These are phyloP conservation scores for Callaeas wilsoni DNA, from an alignment of 2,113 vertebrate genomes.

Conservation along the genomic window DNA sequence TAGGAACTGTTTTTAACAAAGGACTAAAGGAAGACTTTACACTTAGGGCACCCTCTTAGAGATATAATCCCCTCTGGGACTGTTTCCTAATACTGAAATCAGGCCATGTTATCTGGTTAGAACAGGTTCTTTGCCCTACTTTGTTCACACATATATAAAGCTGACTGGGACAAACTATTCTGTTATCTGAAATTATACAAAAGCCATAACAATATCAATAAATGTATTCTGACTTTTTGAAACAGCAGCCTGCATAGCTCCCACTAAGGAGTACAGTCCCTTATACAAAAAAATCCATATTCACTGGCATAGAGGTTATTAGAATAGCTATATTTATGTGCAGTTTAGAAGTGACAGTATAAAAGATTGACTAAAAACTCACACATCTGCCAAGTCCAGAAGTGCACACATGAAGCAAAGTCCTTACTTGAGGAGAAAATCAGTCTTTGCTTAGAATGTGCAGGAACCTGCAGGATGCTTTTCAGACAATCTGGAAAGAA, in stretches of 20 bases:
- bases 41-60: not conserved
- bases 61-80: not conserved
- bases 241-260: not conserved
- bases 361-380: not conserved
- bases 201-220: not conserved
- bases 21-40: not conserved
- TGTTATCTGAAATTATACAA: not conserved
- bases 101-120: not conserved
- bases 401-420: not conserved
- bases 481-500: conserved; percentile 6
- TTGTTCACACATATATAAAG: not conserved
- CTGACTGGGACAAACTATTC: not conserved
- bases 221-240: not conserved
- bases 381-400: not conserved
- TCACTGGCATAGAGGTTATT: not conserved
- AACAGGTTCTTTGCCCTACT: not conserved
- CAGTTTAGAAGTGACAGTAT: not conserved
- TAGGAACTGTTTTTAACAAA: not conserved
- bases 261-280: not conserved
- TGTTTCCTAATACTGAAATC: not conserved
- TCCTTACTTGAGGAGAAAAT: not conserved
- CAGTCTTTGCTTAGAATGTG: not conserved
- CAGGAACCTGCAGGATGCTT: not conserved
- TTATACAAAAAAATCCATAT: not conserved
- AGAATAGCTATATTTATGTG: not conserved